Conservation (phyloP, 2,113 vertebrate genomes). For the Passer montanus region DNA sequence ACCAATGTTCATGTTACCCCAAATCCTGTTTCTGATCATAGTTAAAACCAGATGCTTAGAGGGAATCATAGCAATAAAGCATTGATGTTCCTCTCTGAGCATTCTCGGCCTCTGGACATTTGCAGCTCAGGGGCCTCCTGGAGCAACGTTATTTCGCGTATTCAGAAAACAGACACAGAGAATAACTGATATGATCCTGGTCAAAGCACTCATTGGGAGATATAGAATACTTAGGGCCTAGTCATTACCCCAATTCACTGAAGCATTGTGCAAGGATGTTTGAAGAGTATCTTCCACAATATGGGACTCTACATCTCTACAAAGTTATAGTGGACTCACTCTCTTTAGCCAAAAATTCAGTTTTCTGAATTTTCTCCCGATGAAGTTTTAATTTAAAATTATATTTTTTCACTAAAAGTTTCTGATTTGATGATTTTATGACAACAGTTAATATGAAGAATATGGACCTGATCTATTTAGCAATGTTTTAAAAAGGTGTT, state of each 20-base stretch:
- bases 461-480: neutral
- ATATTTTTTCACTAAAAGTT: neutral
- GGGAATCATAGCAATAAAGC: neutral
- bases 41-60: neutral
- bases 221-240: neutral
- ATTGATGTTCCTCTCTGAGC: neutral
- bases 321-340: neutral
- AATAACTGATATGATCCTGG: neutral
- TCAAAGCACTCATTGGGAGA: neutral
- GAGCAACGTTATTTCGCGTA: neutral
- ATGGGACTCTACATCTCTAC: neutral
- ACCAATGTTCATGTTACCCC: neutral
- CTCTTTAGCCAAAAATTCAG: neutral
- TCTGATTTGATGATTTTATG: neutral
- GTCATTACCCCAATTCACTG: neutral
- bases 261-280: neutral
- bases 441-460: neutral
- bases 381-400: neutral
- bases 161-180: neutral
- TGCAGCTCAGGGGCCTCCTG: neutral
- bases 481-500: neutral
- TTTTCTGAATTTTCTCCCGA: neutral
- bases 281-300: neutral
- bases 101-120: neutral
- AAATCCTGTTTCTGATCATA: neutral